These are phyloP conservation scores for Apomyelois bistriatella DNA, from an alignment of 2,888 invertebrate genomes.

Conservation along the genomic window DNA sequence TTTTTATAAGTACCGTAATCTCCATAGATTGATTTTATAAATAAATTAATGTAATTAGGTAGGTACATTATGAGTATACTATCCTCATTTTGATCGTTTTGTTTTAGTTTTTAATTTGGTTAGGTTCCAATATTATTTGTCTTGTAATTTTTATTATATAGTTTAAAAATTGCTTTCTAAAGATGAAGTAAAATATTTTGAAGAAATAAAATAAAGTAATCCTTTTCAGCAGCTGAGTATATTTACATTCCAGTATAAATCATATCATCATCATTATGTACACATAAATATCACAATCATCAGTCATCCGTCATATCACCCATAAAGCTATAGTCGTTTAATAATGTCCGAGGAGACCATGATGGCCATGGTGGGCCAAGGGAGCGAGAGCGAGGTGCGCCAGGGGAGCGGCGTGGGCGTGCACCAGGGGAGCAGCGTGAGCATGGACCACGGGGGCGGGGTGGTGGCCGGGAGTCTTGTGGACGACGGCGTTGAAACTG, in stretches of 20 bases:
- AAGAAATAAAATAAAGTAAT: constrained; percentile 30
- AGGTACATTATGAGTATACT: no score
- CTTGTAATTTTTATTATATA: no score
- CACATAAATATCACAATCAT: constrained; percentile 78
- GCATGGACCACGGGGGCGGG: constrained; percentile 61
- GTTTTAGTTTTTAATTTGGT: no score
- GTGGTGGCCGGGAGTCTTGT: constrained; percentile 73
- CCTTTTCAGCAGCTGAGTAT: constrained; percentile 72
- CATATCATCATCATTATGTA: constrained; percentile 59
- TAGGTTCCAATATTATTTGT: no score
- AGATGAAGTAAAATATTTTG: no score
- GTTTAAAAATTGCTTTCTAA: no score
- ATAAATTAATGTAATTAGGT: no score
- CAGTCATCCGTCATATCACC: constrained; percentile 66
- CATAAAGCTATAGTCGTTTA: constrained; percentile 53
- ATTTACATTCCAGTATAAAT: constrained; percentile 71
- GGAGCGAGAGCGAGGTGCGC: constrained; percentile 45
- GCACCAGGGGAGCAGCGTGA: constrained; percentile 51
- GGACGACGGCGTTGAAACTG: constrained; percentile 78
- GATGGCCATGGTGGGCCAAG: constrained; percentile 63
- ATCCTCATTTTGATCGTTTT: no score
- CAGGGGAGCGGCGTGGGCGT: constrained; percentile 53
- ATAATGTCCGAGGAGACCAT: constrained; percentile 61
- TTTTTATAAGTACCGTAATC: no score
- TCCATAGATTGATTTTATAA: no score